These are phyloP conservation scores for Ammodytes marinus DNA, from an alignment of 2,113 vertebrate genomes.

Conservation along the genomic window DNA sequence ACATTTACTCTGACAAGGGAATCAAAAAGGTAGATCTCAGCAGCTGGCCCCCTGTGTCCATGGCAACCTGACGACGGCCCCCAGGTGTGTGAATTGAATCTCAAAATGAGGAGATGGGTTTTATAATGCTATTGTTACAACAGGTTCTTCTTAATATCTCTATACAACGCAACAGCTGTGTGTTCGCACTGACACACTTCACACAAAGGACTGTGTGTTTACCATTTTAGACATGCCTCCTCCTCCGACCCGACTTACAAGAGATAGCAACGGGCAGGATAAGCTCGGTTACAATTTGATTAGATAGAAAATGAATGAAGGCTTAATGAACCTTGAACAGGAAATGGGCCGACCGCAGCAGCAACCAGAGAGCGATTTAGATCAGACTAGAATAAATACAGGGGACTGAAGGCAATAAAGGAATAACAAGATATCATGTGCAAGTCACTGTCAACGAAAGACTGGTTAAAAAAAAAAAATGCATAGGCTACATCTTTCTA, in stretches of 20 bases:
- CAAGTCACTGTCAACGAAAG: not conserved
- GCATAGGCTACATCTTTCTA: too few relatives aligned
- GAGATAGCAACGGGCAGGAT: not conserved
- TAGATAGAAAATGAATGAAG: slow-evolving; percentile 3
- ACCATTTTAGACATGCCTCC: too few relatives aligned
- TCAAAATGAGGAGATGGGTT: slow-evolving; percentile 29
- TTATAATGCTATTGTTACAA: not conserved
- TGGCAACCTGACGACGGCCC: slow-evolving; percentile 55
- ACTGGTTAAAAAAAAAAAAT: not conserved
- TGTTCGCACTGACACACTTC: not conserved
- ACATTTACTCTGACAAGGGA: slow-evolving; percentile 26
- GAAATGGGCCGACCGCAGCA: slow-evolving; percentile 14
- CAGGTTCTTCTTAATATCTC: slow-evolving; percentile 1
- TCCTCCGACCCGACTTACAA: not conserved
- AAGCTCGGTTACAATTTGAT: slow-evolving; percentile 25
- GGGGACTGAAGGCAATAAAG: not conserved
- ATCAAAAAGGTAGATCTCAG: slow-evolving; percentile 10
- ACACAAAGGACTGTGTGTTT: too few relatives aligned
- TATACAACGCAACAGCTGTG: slow-evolving; percentile 24
- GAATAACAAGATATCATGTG: not conserved
- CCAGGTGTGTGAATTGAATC: slow-evolving; percentile 5
- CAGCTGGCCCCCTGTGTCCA: slow-evolving; percentile 51
- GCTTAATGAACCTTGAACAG: slow-evolving; percentile 35
- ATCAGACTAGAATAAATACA: slow-evolving; percentile 27
- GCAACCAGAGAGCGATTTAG: not conserved